These are phyloP conservation scores for Triplophysa bombifrons DNA, from an alignment of 2,797 vertebrate genomes.

Conservation along the genomic window DNA sequence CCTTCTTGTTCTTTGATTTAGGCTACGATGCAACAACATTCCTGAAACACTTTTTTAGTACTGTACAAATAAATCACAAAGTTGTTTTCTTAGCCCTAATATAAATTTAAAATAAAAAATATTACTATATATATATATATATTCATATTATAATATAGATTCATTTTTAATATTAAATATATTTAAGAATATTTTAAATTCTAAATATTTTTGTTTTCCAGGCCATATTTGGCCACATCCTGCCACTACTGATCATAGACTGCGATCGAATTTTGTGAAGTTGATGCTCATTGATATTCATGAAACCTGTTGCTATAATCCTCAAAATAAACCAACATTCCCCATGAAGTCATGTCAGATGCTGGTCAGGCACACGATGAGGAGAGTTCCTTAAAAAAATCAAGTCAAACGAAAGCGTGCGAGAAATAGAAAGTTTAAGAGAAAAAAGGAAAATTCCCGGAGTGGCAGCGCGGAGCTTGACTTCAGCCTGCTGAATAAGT, in stretches of 20 bases:
- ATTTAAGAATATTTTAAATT: too few species aligned
- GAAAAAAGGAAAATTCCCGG: conserved; percentile 1
- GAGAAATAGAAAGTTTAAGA: neutral
- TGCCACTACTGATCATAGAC: conserved; percentile 7
- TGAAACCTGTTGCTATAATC: conserved; percentile 8
- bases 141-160: too few species aligned
- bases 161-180: too few species aligned
- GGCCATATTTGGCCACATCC: neutral
- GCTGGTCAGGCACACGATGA: neutral
- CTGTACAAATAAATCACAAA: too few species aligned
- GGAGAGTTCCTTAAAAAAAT: neutral
- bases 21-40: too few species aligned
- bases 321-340: conserved; percentile 21
- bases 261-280: neutral
- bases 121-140: too few species aligned
- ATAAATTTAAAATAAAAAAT: too few species aligned
- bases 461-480: conserved; percentile 27
- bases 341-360: conserved; percentile 28
- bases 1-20: too few species aligned
- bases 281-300: conserved; percentile 10
- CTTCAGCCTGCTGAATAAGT: conserved; percentile 37
- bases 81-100: too few species aligned
- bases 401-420: neutral
- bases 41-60: too few species aligned
- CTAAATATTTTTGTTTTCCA: neutral